A percentile compares a stretch with the other conserved stretches of the same genome.
Conservation (phyloP, 2,113 vertebrate species). For the Stegostoma tigrinum region DNA sequence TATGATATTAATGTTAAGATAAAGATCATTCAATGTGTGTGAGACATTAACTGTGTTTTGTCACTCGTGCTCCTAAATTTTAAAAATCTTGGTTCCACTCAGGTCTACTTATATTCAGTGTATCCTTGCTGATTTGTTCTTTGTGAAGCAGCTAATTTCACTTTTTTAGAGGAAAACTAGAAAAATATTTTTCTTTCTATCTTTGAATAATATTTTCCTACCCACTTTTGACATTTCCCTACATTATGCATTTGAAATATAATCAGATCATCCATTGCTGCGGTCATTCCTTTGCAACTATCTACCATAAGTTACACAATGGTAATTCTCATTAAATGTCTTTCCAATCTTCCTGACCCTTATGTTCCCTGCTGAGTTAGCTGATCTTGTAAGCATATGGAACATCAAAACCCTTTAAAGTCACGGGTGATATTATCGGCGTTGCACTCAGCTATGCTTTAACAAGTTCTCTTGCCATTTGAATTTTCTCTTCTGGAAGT, state of each 20-base stretch:
- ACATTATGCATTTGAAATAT: not conserved
- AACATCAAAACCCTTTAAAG: not conserved
- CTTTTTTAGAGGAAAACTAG: not conserved
- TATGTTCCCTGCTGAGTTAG: not conserved
- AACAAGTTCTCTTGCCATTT: not conserved
- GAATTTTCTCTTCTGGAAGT: not conserved
- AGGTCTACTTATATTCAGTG: not conserved
- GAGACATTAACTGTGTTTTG: not conserved
- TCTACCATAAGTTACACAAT: not conserved
- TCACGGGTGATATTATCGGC: not conserved
- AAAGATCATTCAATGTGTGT: not conserved
- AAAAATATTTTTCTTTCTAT: not conserved
- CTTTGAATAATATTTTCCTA: not conserved
- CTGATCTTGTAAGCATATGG: not conserved
- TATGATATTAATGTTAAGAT: not conserved
- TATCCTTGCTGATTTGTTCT: not conserved
- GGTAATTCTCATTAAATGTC: not conserved
- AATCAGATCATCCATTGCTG: not conserved
- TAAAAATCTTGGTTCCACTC: not conserved
- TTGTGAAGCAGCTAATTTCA: not conserved
- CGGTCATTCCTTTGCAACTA: not conserved
- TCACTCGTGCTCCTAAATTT: not conserved
- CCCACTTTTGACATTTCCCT: not conserved
- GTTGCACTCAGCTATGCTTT: not conserved
- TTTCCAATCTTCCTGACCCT: not conserved